These are phyloP conservation scores for Criorhina ranunculi DNA, from an alignment of 2,888 invertebrate species.

Conservation along the genomic window DNA sequence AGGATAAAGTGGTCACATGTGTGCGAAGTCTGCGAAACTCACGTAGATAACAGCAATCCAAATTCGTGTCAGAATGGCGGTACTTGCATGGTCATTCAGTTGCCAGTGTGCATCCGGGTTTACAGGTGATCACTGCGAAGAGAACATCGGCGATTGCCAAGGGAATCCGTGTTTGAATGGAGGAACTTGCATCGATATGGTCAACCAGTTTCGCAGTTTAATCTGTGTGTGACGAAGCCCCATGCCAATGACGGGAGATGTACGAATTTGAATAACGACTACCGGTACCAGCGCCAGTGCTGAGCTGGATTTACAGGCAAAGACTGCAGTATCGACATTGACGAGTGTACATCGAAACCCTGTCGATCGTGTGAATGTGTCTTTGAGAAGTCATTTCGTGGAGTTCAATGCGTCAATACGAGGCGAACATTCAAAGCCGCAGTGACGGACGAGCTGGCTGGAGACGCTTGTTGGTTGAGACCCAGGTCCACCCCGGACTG, in stretches of 20 bases:
- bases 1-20: conserved; percentile 91
- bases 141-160: conserved; percentile 93
- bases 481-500: too few species aligned
- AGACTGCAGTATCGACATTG: conserved; percentile 93
- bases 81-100: conserved; percentile 87
- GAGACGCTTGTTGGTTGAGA: too few species aligned
- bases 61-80: conserved; percentile 95
- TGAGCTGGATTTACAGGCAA: conserved; percentile 96
- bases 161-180: conserved; percentile 94
- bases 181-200: conserved; percentile 93
- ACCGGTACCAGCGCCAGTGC: conserved; percentile 95
- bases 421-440: conserved; percentile 84
- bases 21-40: conserved; percentile 93
- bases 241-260: conserved; percentile 97
- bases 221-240: conserved; percentile 94
- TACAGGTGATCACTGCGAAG: conserved; percentile 92
- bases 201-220: conserved; percentile 95
- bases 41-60: conserved; percentile 92
- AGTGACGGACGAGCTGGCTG: conserved; percentile 84
- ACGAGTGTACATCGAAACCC: conserved; percentile 92
- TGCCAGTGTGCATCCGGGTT: conserved; percentile 94
- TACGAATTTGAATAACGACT: conserved; percentile 91
- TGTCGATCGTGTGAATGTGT: conserved; percentile 93
- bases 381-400: conserved; percentile 93
- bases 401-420: conserved; percentile 90